These are phyloP conservation scores for Lagopus leucura DNA, from an alignment of 2,113 vertebrate genomes.

Conservation along the genomic window DNA sequence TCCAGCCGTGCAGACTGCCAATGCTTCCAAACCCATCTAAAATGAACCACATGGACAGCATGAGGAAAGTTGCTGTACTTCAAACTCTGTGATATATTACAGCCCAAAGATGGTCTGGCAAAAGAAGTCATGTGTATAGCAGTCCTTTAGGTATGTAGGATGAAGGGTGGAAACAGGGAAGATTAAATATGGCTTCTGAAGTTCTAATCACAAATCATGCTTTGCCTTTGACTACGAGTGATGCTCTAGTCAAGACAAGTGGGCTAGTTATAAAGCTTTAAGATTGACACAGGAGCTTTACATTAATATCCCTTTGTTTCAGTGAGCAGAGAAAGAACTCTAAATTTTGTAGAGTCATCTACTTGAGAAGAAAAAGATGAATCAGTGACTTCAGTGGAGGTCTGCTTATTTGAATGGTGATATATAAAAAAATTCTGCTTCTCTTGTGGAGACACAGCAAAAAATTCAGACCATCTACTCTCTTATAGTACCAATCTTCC, in stretches of 20 bases:
- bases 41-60: not conserved
- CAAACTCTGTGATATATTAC: not conserved
- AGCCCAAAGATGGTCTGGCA: not conserved
- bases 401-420: not conserved
- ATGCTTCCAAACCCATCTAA: not conserved
- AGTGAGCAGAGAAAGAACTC: not conserved
- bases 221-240: not conserved
- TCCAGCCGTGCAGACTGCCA: not conserved
- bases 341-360: not conserved
- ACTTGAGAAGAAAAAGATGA: not conserved
- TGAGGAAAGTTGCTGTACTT: not conserved
- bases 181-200: not conserved
- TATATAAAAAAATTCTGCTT: not conserved
- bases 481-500: not conserved
- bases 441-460: not conserved
- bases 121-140: not conserved
- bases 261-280: not conserved
- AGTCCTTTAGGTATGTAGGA: not conserved
- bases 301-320: not conserved
- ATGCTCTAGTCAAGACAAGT: not conserved
- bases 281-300: not conserved
- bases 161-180: not conserved
- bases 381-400: not conserved
- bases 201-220: not conserved
- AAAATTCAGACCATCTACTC: not conserved